Percentiles rank a stretch among this genome's conserved stretches.
These are phyloP conservation scores for Zaprionus davidi DNA, from an alignment of 1,140 invertebrate species.

Conservation along the genomic window DNA sequence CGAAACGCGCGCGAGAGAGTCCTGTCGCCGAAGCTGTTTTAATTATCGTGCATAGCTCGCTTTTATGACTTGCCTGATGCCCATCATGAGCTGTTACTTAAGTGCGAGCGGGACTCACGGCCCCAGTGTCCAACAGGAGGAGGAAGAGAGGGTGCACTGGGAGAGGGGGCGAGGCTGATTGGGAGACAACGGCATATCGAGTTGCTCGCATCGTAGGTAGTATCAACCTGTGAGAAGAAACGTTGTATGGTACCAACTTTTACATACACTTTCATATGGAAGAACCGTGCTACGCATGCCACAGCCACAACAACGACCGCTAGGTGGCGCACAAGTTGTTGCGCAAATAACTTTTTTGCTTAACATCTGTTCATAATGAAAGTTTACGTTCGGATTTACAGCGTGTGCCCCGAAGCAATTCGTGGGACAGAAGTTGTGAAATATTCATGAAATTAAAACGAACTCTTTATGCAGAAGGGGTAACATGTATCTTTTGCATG, in stretches of 20 bases:
- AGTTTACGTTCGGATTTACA: neutral
- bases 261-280: neutral
- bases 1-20: neutral
- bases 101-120: neutral
- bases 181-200: too few relatives aligned
- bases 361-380: conserved; percentile 7
- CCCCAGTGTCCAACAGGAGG: neutral
- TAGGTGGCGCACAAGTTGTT: conserved; percentile 4
- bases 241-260: neutral
- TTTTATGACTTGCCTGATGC: conserved; percentile 6
- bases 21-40: conserved; percentile 2
- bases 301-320: neutral
- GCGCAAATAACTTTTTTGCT: neutral
- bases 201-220: too few relatives aligned
- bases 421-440: neutral
- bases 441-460: conserved; percentile 6
- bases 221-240: neutral
- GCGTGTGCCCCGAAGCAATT: neutral
- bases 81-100: conserved; percentile 2
- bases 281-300: neutral
- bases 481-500: neutral
- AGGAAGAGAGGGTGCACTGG: neutral
- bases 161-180: neutral
- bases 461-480: neutral
- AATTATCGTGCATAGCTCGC: conserved; percentile 4